Evolutionary conservation across 2,888 invertebrate species (phyloP), one percentile per base, ranked within the genome.

Genomic region (Sphinx pinastri): DNA sequence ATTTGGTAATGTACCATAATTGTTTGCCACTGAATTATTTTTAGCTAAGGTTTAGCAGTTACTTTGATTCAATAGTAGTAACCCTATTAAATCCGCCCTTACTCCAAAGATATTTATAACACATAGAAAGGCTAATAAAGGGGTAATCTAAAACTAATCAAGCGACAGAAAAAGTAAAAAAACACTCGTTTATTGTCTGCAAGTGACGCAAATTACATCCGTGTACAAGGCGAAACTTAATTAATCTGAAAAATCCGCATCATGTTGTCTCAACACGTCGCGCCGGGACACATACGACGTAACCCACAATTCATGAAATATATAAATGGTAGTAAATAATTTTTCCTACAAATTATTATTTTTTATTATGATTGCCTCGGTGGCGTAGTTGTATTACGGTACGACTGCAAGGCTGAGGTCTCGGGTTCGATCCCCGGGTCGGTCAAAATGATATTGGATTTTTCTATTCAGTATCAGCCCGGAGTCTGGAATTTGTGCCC

Each of bases 171-270:
- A 55, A 55, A 13, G 14, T 19, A 19, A 19, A 19, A 55, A 19
- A 16, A 55, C 11, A 52, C 7, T 52, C 60, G 72, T 82, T 78
- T 73, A 66, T 76, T 80, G 81, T 72, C 70, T 59, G 75, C 72
- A 83, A 78, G 67, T 70, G 75, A 76, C 80, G 81, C 81, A 86
- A 87, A 88, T 86, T 84, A 85, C 79, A 75, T 73, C 77, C 75
- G 77, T 77, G 80, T 81, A 81, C 80, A 80, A 72, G 78, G 74
- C 79, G 82, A 80, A 84, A 83, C 81, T 81, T 88, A 85, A 88
- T 88, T 88, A 87, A 88, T 88, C 83, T 85, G 75, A 84, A 87
- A 84, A 86, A 83, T 79, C 75, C 74, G 70, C 79, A 76, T 77
- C 74, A 81, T 16, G 54, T n/a, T 72, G 71, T 74, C 73, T 16